Evolutionary conservation across 1,140 invertebrate species (phyloP).

Genomic region (Manduca sexta): DNA sequence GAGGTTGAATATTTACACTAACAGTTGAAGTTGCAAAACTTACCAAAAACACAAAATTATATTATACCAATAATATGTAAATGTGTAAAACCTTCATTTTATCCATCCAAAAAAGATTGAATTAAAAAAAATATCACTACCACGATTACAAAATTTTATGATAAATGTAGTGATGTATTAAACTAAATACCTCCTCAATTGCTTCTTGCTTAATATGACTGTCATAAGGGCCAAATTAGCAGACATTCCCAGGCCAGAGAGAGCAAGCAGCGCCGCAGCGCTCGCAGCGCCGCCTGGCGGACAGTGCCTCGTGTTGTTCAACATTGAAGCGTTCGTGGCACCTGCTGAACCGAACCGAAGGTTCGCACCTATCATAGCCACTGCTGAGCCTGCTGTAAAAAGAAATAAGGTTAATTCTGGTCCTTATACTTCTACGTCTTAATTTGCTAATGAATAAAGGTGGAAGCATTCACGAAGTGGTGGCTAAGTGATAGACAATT

Average conservation of each 20-base stretch:
- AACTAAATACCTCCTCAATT: slow-evolving; percentile 79
- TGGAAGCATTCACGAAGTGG: too few relatives aligned
- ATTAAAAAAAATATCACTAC: too few relatives aligned
- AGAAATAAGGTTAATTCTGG: background rate
- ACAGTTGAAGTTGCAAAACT: too few relatives aligned
- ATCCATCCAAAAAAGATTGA: too few relatives aligned
- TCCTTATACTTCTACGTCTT: background rate
- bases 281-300: slow-evolving; percentile 87
- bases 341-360: slow-evolving; percentile 80
- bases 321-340: slow-evolving; percentile 77
- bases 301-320: slow-evolving; percentile 82
- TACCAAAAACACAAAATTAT: too few relatives aligned
- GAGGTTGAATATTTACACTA: too few relatives aligned
- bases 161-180: too few relatives aligned
- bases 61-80: too few relatives aligned
- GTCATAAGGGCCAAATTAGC: slow-evolving; percentile 88
- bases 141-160: too few relatives aligned
- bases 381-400: slow-evolving; percentile 75
- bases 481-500: too few relatives aligned
- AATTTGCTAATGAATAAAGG: background rate
- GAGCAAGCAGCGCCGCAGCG: slow-evolving; percentile 83
- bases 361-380: slow-evolving; percentile 85
- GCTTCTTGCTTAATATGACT: slow-evolving; percentile 83
- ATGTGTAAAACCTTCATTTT: too few relatives aligned
- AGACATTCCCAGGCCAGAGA: slow-evolving; percentile 86